Conservation (phyloP, 2,888 invertebrate genomes). For the Anodontia alba region DNA sequence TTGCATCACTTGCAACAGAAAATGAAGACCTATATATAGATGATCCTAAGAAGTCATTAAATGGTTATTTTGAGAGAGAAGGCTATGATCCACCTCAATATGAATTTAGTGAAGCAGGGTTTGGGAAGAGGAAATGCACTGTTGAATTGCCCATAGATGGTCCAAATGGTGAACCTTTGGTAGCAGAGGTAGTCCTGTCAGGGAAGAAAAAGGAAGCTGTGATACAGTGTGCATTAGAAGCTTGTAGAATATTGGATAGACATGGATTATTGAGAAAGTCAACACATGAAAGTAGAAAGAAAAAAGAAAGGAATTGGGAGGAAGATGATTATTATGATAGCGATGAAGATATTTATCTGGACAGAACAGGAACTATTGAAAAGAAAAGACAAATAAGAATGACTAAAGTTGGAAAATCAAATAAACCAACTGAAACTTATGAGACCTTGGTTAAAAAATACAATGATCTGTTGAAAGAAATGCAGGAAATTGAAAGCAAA, state of each 20-base stretch:
- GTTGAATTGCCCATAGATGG: slow-evolving; percentile 92
- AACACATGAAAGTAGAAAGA: slow-evolving; percentile 90
- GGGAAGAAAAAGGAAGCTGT: slow-evolving; percentile 98
- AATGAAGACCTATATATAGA: slow-evolving; percentile 95
- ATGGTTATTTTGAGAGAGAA: slow-evolving; percentile 98
- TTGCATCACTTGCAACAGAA: slow-evolving; percentile 74
- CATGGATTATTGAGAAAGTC: slow-evolving; percentile 94
- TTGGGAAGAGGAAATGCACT: slow-evolving; percentile 92
- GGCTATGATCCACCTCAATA: slow-evolving; percentile 93
- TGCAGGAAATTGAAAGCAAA: slow-evolving; percentile 88
- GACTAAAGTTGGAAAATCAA: slow-evolving; percentile 87
- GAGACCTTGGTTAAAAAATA: slow-evolving; percentile 88
- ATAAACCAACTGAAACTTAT: slow-evolving; percentile 86
- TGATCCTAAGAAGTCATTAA: slow-evolving; percentile 97
- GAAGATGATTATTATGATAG: slow-evolving; percentile 97
- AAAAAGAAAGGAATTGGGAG: slow-evolving; percentile 90
- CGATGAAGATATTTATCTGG: slow-evolving; percentile 98
- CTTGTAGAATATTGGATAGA: slow-evolving; percentile 95
- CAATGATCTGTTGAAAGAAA: slow-evolving; percentile 86
- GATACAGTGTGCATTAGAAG: slow-evolving; percentile 96
- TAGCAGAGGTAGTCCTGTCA: slow-evolving; percentile 94
- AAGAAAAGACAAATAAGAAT: slow-evolving; percentile 93
- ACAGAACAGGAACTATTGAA: slow-evolving; percentile 97
- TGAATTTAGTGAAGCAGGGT: slow-evolving; percentile 93
- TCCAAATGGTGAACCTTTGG: slow-evolving; percentile 90